Evolutionary conservation across 1,140 invertebrate genomes (phyloP), one percentile per base, ranked within the genome.

Genomic region (Hesperophylax magnus): DNA sequence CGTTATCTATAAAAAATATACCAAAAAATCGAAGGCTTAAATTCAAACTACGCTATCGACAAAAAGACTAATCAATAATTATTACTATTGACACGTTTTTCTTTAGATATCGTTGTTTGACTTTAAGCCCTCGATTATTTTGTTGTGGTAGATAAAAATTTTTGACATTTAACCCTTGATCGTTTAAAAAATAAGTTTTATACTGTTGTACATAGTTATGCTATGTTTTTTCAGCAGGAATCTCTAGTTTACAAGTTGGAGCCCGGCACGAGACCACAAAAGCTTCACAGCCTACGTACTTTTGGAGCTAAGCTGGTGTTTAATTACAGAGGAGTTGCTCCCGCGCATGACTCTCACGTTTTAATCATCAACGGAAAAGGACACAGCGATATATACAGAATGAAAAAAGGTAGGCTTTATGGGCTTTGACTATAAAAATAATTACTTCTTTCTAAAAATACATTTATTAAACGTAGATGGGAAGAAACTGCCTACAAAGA

Each of bases 171-270:
- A n/a, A n/a, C n/a, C n/a, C n/a, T n/a, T n/a, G n/a, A n/a, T n/a
- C n/a, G n/a, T n/a, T n/a, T n/a, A n/a, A n/a, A n/a, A n/a, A n/a
- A n/a, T 39, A 39, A 39, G 9, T 39, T 39, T 39, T 1, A 39
- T 39, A 8, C 9, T 39, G 7, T 39, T 3, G 9, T 39, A 1
- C 11, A 47, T 47, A 27, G 27, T 2, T 27, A 14, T 11, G 39
- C 3, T 47, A 60, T 27, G 2, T 56, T 15, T 58, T 75, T 75
- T 24, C 67, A 80, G 81, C 54, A 27, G 9, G 60, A 56, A 39
- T 81, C 69, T 9, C 15, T 72, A 7, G 75, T 81, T 3, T 83
- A 65, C 52, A 83, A 81, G 81, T 78, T 83, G 34, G 31, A 39
- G 27, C 75, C 82, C n/a, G 17, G 56, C 22, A 15, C 18, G 14